Percentiles rank a stretch among this genome's conserved stretches.
phyloP scores from a whole-genome alignment of 2,888 invertebrate genomes.

The Leistus spinibarbis region DNA sequence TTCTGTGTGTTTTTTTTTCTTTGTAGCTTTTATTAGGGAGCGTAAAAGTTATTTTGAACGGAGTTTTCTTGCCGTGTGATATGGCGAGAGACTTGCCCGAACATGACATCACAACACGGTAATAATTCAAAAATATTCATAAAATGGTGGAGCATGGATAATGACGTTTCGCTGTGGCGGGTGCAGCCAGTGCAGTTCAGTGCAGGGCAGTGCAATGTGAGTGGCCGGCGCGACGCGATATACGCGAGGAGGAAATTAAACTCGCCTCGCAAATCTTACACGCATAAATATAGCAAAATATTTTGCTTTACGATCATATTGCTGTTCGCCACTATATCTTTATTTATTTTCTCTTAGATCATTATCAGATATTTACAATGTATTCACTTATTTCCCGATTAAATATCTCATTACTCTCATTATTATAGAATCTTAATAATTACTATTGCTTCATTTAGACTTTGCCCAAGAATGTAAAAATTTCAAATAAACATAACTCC shows the following conservation, averaged over 20 bases:
- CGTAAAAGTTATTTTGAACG: background rate
- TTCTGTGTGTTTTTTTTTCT: no score
- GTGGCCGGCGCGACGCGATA: background rate
- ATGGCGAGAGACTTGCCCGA: background rate
- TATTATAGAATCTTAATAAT: no score
- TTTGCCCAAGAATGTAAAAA: no score
- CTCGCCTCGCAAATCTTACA: background rate
- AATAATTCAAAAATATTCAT: slow-evolving; percentile 18
- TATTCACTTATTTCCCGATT: no score
- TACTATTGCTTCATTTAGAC: no score
- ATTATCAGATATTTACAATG: no score
- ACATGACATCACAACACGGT: background rate
- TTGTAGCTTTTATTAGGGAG: background rate
- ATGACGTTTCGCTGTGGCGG: background rate
- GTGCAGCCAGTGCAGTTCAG: background rate
- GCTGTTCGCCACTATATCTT: no score
- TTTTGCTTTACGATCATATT: no score
- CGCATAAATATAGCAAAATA: background rate
- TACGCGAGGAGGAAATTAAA: background rate
- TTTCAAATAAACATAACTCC: no score
- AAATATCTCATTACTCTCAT: no score
- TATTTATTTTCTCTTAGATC: no score
- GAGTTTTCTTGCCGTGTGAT: background rate
- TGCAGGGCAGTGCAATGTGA: background rate
- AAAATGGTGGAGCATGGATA: slow-evolving; percentile 4